phyloP scores from a whole-genome alignment of 1,140 invertebrate species.

The Panagrolaimus sp. region DNA sequence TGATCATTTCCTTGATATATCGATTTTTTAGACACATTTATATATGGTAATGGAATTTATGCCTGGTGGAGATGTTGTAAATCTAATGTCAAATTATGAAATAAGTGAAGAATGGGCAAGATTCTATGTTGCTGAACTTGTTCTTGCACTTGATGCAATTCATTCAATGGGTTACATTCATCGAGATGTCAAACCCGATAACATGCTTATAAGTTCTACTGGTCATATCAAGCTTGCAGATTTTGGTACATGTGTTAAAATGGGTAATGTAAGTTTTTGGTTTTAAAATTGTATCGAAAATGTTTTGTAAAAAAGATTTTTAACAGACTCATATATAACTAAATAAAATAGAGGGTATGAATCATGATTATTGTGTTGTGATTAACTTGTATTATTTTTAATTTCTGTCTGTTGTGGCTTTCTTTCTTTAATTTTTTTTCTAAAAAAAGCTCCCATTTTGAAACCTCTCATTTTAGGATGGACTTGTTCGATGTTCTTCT shows the following conservation, averaged over 20 bases:
- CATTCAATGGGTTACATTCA: constrained; percentile 99
- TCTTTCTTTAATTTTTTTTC: no score
- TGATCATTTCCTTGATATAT: no score
- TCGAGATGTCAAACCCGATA: constrained; percentile 81
- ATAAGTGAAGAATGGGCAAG: constrained; percentile 98
- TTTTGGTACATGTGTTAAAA: constrained; percentile 46
- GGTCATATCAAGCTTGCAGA: constrained; percentile 96
- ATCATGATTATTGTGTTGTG: no score
- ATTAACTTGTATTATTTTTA: no score
- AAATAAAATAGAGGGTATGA: no score
- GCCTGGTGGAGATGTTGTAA: constrained; percentile 96
- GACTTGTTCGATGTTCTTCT: constrained; percentile 86
- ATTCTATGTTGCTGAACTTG: constrained; percentile 98
- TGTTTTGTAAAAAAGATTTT: no score
- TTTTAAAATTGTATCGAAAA: no score
- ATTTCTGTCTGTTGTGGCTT: no score
- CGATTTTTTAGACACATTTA: constrained; percentile 14
- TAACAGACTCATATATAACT: no score
- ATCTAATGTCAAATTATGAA: constrained; percentile 96
- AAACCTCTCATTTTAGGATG: constrained; percentile 66
- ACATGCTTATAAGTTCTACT: constrained; percentile 87
- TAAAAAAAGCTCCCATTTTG: no score
- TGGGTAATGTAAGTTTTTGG: constrained; percentile 35
- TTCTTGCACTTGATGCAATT: constrained; percentile 92
- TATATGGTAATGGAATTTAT: constrained; percentile 99